Conservation (phyloP, 2,113 vertebrate species). For the Rhinopithecus roxellana region DNA sequence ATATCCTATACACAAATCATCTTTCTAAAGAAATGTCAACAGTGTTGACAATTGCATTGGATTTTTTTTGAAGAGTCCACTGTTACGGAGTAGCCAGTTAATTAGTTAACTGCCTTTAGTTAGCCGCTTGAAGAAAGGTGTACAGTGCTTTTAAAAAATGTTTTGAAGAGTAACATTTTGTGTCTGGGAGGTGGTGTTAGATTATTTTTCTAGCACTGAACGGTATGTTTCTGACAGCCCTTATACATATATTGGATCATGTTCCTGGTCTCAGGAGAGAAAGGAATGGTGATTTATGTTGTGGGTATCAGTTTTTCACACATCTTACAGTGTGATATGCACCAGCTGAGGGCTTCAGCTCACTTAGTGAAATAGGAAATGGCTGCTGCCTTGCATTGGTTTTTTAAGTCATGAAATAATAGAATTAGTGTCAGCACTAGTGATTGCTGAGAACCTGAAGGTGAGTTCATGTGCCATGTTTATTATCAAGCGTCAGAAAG, state of each 20-base stretch:
- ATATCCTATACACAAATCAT: background rate
- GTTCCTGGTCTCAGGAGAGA: constrained; percentile 53
- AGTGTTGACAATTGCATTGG: background rate
- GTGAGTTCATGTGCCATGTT: constrained; percentile 69
- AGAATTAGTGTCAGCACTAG: constrained; percentile 71
- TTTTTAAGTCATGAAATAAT: constrained; percentile 64
- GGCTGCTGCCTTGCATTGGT: constrained; percentile 62
- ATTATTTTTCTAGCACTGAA: constrained; percentile 60
- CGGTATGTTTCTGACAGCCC: constrained; percentile 42
- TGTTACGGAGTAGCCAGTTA: rapidly evolving
- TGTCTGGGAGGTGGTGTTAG: background rate
- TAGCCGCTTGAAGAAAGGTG: background rate
- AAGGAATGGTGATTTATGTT: constrained; percentile 4
- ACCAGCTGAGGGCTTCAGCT: constrained; percentile 78
- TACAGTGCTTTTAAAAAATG: background rate
- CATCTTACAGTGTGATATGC: constrained; percentile 17
- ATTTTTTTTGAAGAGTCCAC: background rate
- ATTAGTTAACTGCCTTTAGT: background rate
- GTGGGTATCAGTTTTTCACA: constrained; percentile 61
- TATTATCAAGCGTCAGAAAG: constrained; percentile 59
- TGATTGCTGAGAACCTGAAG: constrained; percentile 72
- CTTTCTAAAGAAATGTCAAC: constrained; percentile 33
- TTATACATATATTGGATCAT: background rate
- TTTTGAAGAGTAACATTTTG: background rate
- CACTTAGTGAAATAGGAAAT: constrained; percentile 76